A percentile compares a stretch with the other conserved stretches of the same genome.
These are phyloP conservation scores for Ciconia nigra DNA, from an alignment of 2,797 vertebrate genomes.

Conservation along the genomic window DNA sequence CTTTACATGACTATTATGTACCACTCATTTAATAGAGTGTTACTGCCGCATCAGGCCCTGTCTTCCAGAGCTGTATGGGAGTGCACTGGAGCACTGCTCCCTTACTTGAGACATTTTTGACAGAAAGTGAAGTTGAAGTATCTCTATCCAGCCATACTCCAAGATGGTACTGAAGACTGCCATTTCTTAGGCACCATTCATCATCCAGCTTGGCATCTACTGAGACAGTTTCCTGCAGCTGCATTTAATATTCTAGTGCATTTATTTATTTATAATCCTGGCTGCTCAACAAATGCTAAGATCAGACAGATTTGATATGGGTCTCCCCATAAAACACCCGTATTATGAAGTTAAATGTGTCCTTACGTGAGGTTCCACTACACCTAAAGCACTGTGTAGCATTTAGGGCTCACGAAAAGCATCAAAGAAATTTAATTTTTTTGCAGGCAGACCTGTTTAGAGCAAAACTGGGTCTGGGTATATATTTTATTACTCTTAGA, in stretches of 20 bases:
- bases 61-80: not conserved
- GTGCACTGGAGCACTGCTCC: not conserved
- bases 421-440: not conserved
- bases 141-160: not conserved
- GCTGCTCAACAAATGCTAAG: not conserved
- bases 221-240: not conserved
- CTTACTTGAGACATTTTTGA: not conserved
- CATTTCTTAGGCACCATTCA: not conserved
- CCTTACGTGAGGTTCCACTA: not conserved
- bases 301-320: not conserved
- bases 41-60: rapidly evolving
- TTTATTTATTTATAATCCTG: not conserved
- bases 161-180: not conserved
- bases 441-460: not conserved
- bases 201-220: not conserved
- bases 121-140: not conserved
- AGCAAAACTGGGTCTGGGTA: not conserved
- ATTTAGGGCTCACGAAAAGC: not conserved
- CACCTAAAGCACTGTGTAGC: not conserved
- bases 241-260: not conserved
- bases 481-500: not conserved
- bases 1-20: not conserved
- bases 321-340: not conserved
- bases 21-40: not conserved
- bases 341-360: not conserved